Conservation (phyloP, 2,888 invertebrate genomes). For the Ophioninae sp. region DNA sequence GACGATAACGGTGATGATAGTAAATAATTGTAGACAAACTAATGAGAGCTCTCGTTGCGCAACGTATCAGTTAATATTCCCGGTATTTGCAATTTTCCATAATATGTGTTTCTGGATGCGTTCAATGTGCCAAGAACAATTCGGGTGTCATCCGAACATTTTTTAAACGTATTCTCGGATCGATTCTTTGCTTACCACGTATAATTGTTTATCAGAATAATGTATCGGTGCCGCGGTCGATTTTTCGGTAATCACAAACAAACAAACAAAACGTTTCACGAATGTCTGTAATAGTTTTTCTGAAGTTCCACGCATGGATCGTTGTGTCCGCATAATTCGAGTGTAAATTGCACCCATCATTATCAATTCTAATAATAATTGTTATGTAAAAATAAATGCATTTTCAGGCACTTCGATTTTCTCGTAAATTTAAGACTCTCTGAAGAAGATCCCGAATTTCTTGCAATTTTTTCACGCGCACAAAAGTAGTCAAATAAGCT, state of each 20-base stretch:
- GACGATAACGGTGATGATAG: conserved; percentile 63
- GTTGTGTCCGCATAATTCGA: background rate
- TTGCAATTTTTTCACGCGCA: background rate
- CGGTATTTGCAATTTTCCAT: background rate
- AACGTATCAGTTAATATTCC: conserved; percentile 3
- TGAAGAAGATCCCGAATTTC: background rate
- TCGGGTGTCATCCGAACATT: background rate
- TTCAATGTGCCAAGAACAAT: conserved; percentile 1
- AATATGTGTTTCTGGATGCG: background rate
- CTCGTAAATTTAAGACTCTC: background rate
- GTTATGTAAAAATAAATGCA: background rate
- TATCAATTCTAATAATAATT: background rate
- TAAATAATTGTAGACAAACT: conserved; percentile 60
- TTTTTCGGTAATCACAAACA: background rate
- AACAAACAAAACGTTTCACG: background rate
- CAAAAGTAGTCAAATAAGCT: background rate
- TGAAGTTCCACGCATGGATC: background rate
- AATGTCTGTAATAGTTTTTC: background rate
- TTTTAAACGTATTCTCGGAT: background rate
- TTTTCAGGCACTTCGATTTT: background rate
- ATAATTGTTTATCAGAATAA: background rate
- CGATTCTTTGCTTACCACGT: background rate
- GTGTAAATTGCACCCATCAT: background rate
- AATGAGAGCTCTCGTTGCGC: conserved; percentile 37
- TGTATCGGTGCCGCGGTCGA: background rate